Conservation (phyloP, 2,888 invertebrate genomes). For the Cylindroiulus punctatus region DNA sequence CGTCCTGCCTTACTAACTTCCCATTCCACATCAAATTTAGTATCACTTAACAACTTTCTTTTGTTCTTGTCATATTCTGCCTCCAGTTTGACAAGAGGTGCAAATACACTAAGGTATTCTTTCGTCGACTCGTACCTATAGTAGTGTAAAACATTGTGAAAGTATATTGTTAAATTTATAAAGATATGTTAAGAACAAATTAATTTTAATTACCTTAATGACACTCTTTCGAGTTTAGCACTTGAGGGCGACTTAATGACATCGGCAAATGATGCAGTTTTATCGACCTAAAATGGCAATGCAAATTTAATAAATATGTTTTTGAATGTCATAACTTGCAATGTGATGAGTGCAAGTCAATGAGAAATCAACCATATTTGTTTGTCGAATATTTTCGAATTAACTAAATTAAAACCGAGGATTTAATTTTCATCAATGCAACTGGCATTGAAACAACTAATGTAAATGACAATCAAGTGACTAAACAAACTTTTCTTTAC, state of each 20-base stretch:
- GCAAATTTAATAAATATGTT: no score
- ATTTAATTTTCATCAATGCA: no score
- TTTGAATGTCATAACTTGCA: no score
- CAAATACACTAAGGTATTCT: slow-evolving; percentile 98
- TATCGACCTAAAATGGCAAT: neutral
- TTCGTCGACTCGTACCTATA: slow-evolving; percentile 96
- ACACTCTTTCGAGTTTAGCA: neutral
- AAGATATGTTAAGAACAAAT: no score
- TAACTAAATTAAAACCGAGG: no score
- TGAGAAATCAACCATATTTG: no score
- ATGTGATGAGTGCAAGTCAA: no score
- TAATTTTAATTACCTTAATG: neutral
- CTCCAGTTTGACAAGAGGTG: slow-evolving; percentile 94
- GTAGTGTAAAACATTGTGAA: neutral
- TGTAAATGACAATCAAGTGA: no score
- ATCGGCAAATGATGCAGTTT: neutral
- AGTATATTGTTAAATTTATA: no score
- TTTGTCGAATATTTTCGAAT: no score
- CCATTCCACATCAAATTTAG: neutral
- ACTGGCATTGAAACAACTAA: no score
- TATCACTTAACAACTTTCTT: neutral
- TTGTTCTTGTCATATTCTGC: slow-evolving; percentile 96
- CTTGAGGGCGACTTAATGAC: neutral
- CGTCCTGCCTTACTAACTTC: neutral
- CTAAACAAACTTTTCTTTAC: no score